Conservation (phyloP, 2,888 invertebrate genomes). For the Diplazon laetatorius region DNA sequence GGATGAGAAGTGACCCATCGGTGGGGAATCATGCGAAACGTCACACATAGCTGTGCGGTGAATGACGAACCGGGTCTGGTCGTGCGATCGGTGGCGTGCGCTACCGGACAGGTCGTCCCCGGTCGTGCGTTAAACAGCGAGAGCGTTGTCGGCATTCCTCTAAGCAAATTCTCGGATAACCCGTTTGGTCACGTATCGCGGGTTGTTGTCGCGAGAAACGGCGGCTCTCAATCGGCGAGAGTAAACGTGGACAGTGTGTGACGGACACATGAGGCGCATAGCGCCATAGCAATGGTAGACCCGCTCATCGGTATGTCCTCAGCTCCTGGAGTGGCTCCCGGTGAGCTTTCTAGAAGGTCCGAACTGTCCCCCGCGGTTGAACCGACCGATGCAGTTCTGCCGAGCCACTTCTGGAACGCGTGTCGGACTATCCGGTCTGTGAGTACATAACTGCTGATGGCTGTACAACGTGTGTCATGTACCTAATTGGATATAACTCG, state of each 20-base stretch:
- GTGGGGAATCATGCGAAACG: no score
- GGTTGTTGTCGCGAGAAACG: constrained; percentile 69
- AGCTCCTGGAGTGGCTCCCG: constrained; percentile 14
- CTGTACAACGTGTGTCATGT: neutral
- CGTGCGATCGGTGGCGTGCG: no score
- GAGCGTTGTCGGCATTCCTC: constrained; percentile 76
- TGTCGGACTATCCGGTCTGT: constrained; percentile 15
- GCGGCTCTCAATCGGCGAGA: constrained; percentile 65
- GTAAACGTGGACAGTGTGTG: constrained; percentile 42
- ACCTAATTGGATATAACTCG: neutral
- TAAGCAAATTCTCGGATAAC: constrained; percentile 79
- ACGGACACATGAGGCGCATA: constrained; percentile 48
- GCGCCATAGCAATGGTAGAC: constrained; percentile 45
- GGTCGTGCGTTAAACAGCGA: constrained; percentile 72
- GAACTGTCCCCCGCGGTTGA: constrained; percentile 31
- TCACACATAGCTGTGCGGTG: no score
- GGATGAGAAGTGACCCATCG: no score
- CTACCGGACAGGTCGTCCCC: constrained; percentile 72
- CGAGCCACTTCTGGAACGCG: constrained; percentile 27
- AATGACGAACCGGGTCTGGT: constrained; percentile 65
- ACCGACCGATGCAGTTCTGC: no score
- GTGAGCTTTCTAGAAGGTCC: constrained; percentile 40
- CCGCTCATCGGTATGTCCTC: constrained; percentile 9
- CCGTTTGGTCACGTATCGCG: constrained; percentile 75
- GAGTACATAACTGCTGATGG: neutral